Percentiles rank a stretch among this genome's conserved stretches.
Conservation (phyloP, 2,797 vertebrate species). For the Xerus rutilus region DNA sequence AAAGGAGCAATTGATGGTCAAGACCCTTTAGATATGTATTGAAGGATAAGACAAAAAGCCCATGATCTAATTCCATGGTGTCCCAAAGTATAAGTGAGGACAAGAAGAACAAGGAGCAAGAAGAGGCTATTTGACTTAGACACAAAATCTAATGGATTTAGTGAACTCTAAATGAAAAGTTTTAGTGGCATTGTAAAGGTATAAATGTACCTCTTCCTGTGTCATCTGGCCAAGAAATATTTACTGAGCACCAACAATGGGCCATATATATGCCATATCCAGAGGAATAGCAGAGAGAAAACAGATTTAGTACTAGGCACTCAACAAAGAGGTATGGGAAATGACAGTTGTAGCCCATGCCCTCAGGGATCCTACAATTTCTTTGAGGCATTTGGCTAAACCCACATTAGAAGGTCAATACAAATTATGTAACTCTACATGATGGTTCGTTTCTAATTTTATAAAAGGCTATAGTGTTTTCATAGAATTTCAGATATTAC, state of each 20-base stretch:
- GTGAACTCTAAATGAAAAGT: background rate
- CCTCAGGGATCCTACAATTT: background rate
- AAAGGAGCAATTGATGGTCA: background rate
- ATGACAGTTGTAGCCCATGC: background rate
- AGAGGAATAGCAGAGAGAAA: background rate
- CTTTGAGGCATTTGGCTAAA: background rate
- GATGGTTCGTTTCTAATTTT: background rate
- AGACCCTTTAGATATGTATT: background rate
- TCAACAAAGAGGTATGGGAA: background rate
- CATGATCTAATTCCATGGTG: background rate
- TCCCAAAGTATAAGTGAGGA: background rate
- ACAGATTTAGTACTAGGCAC: background rate
- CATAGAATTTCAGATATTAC: conserved; percentile 23
- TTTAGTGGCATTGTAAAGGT: background rate
- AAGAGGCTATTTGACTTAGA: background rate
- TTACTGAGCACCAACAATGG: background rate
- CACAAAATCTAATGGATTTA: background rate
- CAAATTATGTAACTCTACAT: background rate
- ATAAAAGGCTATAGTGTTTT: background rate
- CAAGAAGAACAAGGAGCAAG: background rate
- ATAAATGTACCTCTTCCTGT: background rate
- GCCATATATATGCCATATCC: background rate
- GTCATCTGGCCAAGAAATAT: background rate
- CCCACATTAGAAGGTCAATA: background rate
- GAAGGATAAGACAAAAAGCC: background rate